A percentile compares a stretch with the other conserved stretches of the same genome.
Evolutionary conservation across 2,113 vertebrate species (phyloP).

Genomic region (Sapajus apella): DNA sequence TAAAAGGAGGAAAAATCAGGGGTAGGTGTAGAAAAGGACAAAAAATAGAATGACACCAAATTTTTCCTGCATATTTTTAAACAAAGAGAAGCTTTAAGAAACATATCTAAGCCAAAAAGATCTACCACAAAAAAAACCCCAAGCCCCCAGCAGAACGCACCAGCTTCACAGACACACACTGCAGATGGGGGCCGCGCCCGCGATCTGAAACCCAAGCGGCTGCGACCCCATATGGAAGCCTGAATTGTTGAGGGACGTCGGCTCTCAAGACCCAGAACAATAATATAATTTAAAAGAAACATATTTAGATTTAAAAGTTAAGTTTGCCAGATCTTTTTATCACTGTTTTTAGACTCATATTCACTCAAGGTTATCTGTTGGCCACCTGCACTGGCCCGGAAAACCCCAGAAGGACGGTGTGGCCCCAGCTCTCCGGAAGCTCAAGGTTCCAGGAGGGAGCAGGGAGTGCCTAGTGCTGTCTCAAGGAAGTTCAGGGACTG

Average conservation of each 20-base stretch:
- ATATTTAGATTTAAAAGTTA: not conserved
- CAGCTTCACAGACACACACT: not conserved
- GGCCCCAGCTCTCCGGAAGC: not conserved
- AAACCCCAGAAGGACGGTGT: not conserved
- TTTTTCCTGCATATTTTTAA: not conserved
- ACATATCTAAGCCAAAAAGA: not conserved
- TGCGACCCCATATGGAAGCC: rapidly evolving
- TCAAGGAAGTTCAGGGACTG: not conserved
- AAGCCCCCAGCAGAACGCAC: no score
- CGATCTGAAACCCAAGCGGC: not conserved
- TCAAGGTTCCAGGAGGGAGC: not conserved
- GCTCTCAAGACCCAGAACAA: not conserved
- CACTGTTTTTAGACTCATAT: not conserved
- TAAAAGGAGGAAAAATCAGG: not conserved
- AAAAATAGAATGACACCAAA: not conserved
- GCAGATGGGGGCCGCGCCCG: rapidly evolving
- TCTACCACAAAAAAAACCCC: not conserved
- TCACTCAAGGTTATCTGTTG: not conserved
- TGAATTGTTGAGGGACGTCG: rapidly evolving
- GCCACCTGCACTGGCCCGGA: not conserved
- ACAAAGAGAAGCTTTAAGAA: not conserved
- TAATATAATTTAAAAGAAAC: not conserved
- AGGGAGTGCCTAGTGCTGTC: not conserved
- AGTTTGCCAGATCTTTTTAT: not conserved
- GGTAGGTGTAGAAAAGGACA: not conserved